These are phyloP conservation scores for Taphrorychus bicolor DNA, from an alignment of 2,888 invertebrate genomes.

Conservation along the genomic window DNA sequence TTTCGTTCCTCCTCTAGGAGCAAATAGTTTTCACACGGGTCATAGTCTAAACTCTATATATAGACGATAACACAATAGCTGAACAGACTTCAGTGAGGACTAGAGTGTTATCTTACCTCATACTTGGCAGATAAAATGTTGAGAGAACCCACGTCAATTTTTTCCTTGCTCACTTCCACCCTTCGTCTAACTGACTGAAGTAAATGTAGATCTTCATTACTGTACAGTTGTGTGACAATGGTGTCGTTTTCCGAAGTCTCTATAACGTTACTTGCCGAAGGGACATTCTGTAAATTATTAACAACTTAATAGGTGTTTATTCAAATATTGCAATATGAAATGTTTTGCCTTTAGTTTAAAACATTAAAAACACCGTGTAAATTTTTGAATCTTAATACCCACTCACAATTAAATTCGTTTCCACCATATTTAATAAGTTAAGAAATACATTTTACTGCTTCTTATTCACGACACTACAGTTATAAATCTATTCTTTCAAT, in stretches of 20 bases:
- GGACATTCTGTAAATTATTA: constrained; percentile 51
- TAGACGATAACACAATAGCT: not conserved
- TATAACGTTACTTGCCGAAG: constrained; percentile 49
- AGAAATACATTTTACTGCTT: too few relatives aligned
- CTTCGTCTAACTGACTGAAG: constrained; percentile 60
- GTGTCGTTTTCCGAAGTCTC: constrained; percentile 48
- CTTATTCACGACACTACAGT: too few relatives aligned
- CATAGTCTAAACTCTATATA: constrained; percentile 90
- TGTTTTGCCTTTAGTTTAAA: too few relatives aligned
- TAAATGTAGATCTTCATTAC: constrained; percentile 42
- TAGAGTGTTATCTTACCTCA: constrained; percentile 65
- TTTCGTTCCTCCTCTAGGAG: constrained; percentile 83
- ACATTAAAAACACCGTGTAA: too few relatives aligned
- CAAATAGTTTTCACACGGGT: constrained; percentile 88
- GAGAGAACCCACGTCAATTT: constrained; percentile 72
- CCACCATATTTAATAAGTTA: too few relatives aligned
- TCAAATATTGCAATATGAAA: too few relatives aligned
- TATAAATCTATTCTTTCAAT: too few relatives aligned
- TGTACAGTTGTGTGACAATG: constrained; percentile 34
- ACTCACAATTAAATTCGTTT: too few relatives aligned
- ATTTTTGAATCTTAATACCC: too few relatives aligned
- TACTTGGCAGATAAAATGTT: constrained; percentile 78
- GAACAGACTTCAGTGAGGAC: not conserved
- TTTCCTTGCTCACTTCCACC: constrained; percentile 60
- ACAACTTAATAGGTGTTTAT: constrained; percentile 3